Conservation (phyloP, 2,888 invertebrate species). For the Cistogaster globosa region DNA sequence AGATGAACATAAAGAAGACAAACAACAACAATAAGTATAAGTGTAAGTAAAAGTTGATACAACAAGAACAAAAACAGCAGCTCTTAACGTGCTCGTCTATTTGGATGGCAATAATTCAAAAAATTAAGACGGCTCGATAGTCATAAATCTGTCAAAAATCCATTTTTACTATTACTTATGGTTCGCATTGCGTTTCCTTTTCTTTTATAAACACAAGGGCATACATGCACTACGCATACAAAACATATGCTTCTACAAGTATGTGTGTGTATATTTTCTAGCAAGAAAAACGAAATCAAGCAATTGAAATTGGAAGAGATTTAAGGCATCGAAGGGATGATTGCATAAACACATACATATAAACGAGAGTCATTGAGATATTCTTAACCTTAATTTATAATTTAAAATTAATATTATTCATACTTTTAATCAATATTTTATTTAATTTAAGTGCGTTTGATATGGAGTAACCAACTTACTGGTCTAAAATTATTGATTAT, state of each 20-base stretch:
- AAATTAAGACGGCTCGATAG: slow-evolving; percentile 83
- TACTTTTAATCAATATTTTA: too few relatives aligned
- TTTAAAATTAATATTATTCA: neutral
- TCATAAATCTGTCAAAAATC: slow-evolving; percentile 83
- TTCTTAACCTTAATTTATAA: neutral
- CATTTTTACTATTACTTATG: slow-evolving; percentile 81
- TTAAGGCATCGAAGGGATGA: slow-evolving; percentile 54
- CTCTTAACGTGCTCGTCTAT: slow-evolving; percentile 78
- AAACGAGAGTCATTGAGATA: neutral
- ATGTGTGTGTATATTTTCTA: slow-evolving; percentile 72
- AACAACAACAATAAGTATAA: slow-evolving; percentile 40
- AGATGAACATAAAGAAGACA: slow-evolving; percentile 29
- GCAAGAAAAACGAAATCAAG: slow-evolving; percentile 30
- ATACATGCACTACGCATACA: neutral
- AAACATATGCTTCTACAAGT: neutral
- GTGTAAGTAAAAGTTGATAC: slow-evolving; percentile 47
- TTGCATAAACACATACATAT: slow-evolving; percentile 37
- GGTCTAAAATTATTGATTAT: too few relatives aligned
- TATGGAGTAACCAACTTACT: too few relatives aligned
- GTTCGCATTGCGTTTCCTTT: slow-evolving; percentile 69
- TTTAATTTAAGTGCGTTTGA: too few relatives aligned
- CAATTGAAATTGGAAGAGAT: slow-evolving; percentile 74
- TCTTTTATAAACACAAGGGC: neutral
- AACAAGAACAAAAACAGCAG: slow-evolving; percentile 55
- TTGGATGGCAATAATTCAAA: slow-evolving; percentile 83